A percentile compares a stretch with the other conserved stretches of the same genome.
These are phyloP conservation scores for Pangasius macronema DNA, from an alignment of 2,797 vertebrate genomes.

Conservation along the genomic window DNA sequence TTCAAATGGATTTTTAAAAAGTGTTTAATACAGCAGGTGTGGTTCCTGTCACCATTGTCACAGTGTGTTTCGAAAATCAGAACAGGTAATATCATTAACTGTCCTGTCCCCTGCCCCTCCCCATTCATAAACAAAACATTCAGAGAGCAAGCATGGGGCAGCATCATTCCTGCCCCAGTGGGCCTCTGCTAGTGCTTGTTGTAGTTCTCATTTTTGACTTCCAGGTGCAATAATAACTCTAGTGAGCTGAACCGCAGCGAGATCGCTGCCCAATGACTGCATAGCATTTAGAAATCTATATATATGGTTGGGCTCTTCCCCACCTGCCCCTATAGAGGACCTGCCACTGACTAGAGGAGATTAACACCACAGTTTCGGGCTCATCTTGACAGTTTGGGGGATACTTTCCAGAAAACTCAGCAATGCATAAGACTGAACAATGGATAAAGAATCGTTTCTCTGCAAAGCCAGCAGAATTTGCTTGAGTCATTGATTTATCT, in stretches of 20 bases:
- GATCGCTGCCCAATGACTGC: background rate
- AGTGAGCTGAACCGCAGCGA: background rate
- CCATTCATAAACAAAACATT: too few species aligned
- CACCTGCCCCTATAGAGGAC: background rate
- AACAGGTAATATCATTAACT: too few species aligned
- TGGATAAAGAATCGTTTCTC: background rate
- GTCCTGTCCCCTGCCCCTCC: too few species aligned
- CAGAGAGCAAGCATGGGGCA: too few species aligned
- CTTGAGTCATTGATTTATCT: conserved; percentile 10
- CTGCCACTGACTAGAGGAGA: background rate
- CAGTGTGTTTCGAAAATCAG: too few species aligned
- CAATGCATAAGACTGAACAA: background rate
- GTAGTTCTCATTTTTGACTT: background rate
- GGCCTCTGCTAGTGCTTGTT: background rate
- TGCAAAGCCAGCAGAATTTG: conserved; percentile 7
- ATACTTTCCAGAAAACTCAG: background rate
- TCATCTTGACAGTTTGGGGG: background rate
- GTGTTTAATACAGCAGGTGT: too few species aligned
- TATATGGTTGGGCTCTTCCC: too few species aligned
- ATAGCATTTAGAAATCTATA: background rate
- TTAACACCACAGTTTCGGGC: background rate
- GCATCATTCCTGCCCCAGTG: too few species aligned
- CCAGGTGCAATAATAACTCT: background rate
- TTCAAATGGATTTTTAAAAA: too few species aligned
- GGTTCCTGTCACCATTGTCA: too few species aligned